Percentiles rank a stretch among this genome's conserved stretches.
phyloP scores from a whole-genome alignment of 2,888 invertebrate genomes.

The Nudaria mundana region DNA sequence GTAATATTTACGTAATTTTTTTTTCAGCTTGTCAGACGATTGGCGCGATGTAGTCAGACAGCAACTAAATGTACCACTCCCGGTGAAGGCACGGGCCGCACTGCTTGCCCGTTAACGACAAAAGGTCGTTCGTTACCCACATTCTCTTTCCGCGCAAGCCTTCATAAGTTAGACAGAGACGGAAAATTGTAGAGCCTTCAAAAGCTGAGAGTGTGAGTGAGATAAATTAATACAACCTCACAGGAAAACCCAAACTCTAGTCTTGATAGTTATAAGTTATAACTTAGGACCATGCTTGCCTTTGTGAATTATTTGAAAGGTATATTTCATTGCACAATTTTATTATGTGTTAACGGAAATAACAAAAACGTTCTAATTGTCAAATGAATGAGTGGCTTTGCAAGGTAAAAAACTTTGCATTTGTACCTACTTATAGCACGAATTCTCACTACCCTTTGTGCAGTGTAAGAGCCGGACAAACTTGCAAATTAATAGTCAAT shows the following conservation, averaged over 20 bases:
- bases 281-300: slow-evolving; percentile 73
- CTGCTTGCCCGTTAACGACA: slow-evolving; percentile 76
- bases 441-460: slow-evolving; percentile 16
- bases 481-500: slow-evolving; percentile 10
- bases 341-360: slow-evolving; percentile 58
- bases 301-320: slow-evolving; percentile 76
- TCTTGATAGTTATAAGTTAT: slow-evolving; percentile 77
- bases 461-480: slow-evolving; percentile 6
- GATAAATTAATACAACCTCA: slow-evolving; percentile 61
- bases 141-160: slow-evolving; percentile 82
- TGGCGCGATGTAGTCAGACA: slow-evolving; percentile 51
- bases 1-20: slow-evolving; percentile 80
- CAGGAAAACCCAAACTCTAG: slow-evolving; percentile 76
- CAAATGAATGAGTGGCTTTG: slow-evolving; percentile 39
- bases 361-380: slow-evolving; percentile 53
- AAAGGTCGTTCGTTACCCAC: slow-evolving; percentile 81
- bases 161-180: slow-evolving; percentile 70
- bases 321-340: slow-evolving; percentile 68
- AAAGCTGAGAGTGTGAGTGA: slow-evolving; percentile 39
- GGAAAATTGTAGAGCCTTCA: slow-evolving; percentile 39
- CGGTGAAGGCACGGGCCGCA: slow-evolving; percentile 76
- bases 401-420: slow-evolving; percentile 33
- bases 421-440: slow-evolving; percentile 13
- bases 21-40: slow-evolving; percentile 68
- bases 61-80: slow-evolving; percentile 54